Evolutionary conservation across 2,113 vertebrate species (phyloP).

Genomic region (Axis porcinus): DNA sequence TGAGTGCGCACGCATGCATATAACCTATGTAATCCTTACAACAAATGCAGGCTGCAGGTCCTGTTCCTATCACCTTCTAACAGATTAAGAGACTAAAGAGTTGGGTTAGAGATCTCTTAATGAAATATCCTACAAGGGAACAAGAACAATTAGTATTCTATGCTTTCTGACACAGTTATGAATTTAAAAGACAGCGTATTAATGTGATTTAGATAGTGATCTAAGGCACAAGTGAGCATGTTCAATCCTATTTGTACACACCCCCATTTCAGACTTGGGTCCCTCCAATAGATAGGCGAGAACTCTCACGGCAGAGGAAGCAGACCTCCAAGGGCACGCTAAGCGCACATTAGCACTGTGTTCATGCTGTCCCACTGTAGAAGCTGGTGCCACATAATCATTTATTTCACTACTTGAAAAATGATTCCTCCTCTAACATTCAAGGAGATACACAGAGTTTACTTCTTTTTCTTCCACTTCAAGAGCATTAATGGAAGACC

Average conservation of each 20-base stretch:
- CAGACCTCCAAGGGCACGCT: background rate
- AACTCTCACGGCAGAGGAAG: background rate
- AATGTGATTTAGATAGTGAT: background rate
- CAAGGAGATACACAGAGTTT: background rate
- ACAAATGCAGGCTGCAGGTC: background rate
- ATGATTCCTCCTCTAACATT: background rate
- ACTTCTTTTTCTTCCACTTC: constrained; percentile 3
- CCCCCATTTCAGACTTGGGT: no score
- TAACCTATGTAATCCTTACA: background rate
- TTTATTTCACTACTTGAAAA: background rate
- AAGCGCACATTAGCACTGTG: background rate
- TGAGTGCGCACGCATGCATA: background rate
- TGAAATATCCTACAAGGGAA: background rate
- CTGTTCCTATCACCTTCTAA: background rate
- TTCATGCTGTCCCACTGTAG: background rate
- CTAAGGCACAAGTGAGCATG: background rate
- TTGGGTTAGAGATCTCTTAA: background rate
- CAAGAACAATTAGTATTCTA: background rate
- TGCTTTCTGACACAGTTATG: background rate
- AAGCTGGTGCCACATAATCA: background rate
- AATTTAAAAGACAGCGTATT: background rate
- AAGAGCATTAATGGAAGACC: background rate
- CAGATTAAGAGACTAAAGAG: background rate
- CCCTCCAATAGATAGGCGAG: background rate
- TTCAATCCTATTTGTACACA: background rate